Conservation (phyloP, 2,797 vertebrate genomes). For the Prunella strophiata region DNA sequence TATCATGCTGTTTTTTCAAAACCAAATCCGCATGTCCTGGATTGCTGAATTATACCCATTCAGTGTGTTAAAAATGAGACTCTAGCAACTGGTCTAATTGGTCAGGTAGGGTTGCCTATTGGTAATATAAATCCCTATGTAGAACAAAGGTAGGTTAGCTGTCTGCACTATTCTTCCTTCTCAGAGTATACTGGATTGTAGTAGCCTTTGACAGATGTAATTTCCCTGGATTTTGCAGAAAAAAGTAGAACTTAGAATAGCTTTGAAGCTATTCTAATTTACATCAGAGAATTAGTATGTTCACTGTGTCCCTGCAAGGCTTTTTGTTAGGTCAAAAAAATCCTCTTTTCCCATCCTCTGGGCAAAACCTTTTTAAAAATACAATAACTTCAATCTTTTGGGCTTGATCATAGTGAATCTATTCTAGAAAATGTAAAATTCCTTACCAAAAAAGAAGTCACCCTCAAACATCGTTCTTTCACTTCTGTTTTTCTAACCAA, state of each 20-base stretch:
- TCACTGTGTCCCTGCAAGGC: neutral
- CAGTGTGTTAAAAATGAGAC: neutral
- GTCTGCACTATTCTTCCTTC: neutral
- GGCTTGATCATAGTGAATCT: neutral
- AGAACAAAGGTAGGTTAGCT: neutral
- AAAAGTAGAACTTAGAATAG: slow-evolving; percentile 4
- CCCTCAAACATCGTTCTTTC: neutral
- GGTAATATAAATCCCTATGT: neutral
- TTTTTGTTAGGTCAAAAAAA: slow-evolving; percentile 1
- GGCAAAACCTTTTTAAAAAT: neutral
- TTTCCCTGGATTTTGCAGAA: neutral
- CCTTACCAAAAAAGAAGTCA: neutral
- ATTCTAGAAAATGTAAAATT: neutral
- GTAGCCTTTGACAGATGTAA: neutral
- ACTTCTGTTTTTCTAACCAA: neutral
- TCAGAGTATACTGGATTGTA: neutral
- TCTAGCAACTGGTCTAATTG: neutral
- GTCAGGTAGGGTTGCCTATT: neutral
- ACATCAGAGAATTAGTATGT: neutral
- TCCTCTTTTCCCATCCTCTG: neutral
- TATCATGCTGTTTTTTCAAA: neutral
- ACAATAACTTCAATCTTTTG: neutral
- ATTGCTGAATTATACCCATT: neutral
- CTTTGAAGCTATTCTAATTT: slow-evolving; percentile 33
- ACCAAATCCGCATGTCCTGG: neutral